phyloP scores from a whole-genome alignment of 2,888 invertebrate genomes.

The Rapana venosa region DNA sequence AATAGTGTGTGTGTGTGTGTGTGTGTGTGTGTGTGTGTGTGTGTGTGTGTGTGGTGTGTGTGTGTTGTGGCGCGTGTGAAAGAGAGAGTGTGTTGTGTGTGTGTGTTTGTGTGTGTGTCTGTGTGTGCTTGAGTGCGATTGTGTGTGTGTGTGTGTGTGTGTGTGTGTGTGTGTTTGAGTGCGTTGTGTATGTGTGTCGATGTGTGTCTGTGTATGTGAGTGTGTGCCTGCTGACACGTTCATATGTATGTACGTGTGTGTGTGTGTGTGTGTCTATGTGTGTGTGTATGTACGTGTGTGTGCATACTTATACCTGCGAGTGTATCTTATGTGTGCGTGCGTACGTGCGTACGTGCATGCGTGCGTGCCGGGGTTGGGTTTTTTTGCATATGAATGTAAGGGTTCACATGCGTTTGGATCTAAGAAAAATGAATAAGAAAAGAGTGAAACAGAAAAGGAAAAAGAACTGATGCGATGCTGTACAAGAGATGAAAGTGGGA shows the following conservation, averaged over 20 bases:
- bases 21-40: not conserved
- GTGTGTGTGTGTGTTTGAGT: slow-evolving; percentile 7
- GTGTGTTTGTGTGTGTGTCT: not conserved
- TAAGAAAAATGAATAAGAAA: too few relatives aligned
- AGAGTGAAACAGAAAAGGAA: too few relatives aligned
- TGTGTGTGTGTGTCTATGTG: not conserved
- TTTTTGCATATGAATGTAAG: too few relatives aligned
- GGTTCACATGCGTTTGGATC: too few relatives aligned
- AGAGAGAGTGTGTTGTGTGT: too few relatives aligned
- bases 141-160: slow-evolving; percentile 3
- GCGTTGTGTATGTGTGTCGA: slow-evolving; percentile 16
- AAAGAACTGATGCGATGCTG: too few relatives aligned
- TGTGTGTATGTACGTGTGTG: not conserved
- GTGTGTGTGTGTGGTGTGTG: not conserved
- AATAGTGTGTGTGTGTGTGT: not conserved
- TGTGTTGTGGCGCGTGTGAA: too few relatives aligned
- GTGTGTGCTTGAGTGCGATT: not conserved
- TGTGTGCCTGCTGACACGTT: not conserved
- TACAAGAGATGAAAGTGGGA: too few relatives aligned
- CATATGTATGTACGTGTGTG: not conserved
- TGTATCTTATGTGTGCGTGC: too few relatives aligned
- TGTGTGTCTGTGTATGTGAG: slow-evolving; percentile 29
- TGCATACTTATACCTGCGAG: too few relatives aligned
- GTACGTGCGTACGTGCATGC: too few relatives aligned
- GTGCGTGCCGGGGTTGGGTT: too few relatives aligned